Conservation (phyloP, 2,888 invertebrate species). For the Scrobipalpa atriplicella region DNA sequence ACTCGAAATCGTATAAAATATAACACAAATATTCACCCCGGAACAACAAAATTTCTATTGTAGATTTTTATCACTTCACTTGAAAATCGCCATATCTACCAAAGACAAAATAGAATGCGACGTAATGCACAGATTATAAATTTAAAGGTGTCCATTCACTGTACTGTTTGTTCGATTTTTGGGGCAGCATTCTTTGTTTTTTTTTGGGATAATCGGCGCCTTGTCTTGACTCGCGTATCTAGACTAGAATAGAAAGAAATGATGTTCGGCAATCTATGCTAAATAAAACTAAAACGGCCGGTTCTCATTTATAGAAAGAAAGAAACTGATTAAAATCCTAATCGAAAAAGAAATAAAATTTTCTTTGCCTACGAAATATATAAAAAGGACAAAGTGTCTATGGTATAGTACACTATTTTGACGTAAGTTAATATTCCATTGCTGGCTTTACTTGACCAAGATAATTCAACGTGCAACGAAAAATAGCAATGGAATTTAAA, state of each 20-base stretch:
- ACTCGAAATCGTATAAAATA: background rate
- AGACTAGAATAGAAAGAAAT: no score
- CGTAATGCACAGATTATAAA: background rate
- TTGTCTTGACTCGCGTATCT: no score
- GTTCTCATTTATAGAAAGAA: no score
- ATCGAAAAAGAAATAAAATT: background rate
- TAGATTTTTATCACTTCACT: conserved; percentile 42
- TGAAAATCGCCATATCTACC: conserved; percentile 45
- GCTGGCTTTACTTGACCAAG: background rate
- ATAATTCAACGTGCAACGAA: no score
- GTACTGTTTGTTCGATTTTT: no score
- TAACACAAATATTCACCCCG: conserved; percentile 16
- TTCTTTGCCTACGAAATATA: background rate
- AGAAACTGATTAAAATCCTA: no score
- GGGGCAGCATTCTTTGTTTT: no score
- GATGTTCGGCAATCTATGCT: no score
- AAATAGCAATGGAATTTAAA: no score
- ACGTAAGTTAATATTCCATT: background rate
- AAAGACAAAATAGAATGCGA: conserved; percentile 25
- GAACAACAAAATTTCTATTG: conserved; percentile 24
- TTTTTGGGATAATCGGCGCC: no score
- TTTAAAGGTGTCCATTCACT: no score
- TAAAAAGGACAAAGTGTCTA: background rate
- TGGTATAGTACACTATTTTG: background rate
- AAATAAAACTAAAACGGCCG: no score